A percentile compares a stretch with the other conserved stretches of the same genome.
Conservation (phyloP, 2,888 invertebrate genomes). For the Lissonota sp. region DNA sequence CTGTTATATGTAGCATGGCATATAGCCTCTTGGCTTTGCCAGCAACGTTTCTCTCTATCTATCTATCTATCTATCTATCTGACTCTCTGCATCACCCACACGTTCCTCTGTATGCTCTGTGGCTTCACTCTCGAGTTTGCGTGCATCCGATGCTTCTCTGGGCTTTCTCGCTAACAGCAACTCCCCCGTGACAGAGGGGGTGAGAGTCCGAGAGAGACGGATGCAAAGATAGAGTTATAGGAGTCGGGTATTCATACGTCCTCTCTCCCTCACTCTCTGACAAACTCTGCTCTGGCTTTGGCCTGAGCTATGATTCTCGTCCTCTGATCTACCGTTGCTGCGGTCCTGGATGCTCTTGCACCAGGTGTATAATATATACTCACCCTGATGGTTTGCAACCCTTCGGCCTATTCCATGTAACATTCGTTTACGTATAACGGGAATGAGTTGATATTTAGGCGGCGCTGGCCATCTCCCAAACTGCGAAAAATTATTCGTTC, state of each 20-base stretch:
- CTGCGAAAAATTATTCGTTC: not conserved
- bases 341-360: conserved; percentile 38
- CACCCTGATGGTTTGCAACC: conserved; percentile 3
- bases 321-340: conserved; percentile 74
- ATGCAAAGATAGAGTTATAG: conserved; percentile 18
- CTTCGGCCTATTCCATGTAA: conserved; percentile 25
- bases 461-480: conserved; percentile 55
- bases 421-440: not conserved
- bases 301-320: conserved; percentile 79
- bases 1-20: not conserved
- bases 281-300: conserved; percentile 56
- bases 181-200: conserved; percentile 32
- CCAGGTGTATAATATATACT: conserved; percentile 48
- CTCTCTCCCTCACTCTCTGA: conserved; percentile 64
- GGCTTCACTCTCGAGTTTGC: conserved; percentile 14
- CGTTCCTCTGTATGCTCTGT: conserved; percentile 21
- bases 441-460: conserved; percentile 51
- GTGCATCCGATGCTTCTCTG: conserved; percentile 26
- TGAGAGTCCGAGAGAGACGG: conserved; percentile 35
- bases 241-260: conserved; percentile 20
- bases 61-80: conserved; percentile 1
- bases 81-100: conserved; percentile 1
- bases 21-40: conserved; percentile 27
- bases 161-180: conserved; percentile 60
- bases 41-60: conserved; percentile 9